These are phyloP conservation scores for Agraylea sexmaculata DNA, from an alignment of 1,140 invertebrate species.

Conservation along the genomic window DNA sequence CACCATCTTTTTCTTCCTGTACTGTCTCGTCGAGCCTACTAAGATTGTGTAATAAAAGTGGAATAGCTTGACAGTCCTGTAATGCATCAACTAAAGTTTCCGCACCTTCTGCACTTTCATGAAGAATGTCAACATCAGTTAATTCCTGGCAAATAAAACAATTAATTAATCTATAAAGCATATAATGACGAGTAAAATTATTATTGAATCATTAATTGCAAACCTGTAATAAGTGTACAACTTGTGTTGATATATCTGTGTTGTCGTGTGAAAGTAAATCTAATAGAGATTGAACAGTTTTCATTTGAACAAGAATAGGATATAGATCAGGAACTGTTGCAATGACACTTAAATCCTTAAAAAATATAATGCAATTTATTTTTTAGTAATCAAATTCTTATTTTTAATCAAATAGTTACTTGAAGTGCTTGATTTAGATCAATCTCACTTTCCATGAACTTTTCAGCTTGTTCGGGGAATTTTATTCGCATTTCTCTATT, in stretches of 20 bases:
- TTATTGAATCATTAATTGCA: conserved; percentile 8
- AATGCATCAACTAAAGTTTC: conserved; percentile 65
- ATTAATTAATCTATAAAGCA: background rate
- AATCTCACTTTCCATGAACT: conserved; percentile 99
- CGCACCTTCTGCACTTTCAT: conserved; percentile 78
- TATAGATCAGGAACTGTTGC: conserved; percentile 94
- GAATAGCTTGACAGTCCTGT: conserved; percentile 80
- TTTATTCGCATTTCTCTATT: conserved; percentile 99
- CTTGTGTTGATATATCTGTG: conserved; percentile 79
- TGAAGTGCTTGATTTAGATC: conserved; percentile 81
- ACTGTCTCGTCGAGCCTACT: conserved; percentile 86
- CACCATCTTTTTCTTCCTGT: conserved; percentile 92
- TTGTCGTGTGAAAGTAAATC: conserved; percentile 95
- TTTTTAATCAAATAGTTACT: conserved; percentile 21
- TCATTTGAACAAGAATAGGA: conserved; percentile 78
- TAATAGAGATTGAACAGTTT: conserved; percentile 79
- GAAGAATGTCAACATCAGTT: conserved; percentile 90
- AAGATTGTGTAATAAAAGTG: conserved; percentile 86
- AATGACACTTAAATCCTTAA: conserved; percentile 83
- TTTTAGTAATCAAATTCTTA: background rate
- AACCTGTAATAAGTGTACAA: conserved; percentile 64
- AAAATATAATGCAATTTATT: conserved; percentile 1
- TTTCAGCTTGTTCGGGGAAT: conserved; percentile 92
- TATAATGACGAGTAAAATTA: background rate
- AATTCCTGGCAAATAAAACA: conserved; percentile 58